These are phyloP conservation scores for Zosterops pallidus DNA, from an alignment of 2,113 vertebrate species.

Conservation along the genomic window DNA sequence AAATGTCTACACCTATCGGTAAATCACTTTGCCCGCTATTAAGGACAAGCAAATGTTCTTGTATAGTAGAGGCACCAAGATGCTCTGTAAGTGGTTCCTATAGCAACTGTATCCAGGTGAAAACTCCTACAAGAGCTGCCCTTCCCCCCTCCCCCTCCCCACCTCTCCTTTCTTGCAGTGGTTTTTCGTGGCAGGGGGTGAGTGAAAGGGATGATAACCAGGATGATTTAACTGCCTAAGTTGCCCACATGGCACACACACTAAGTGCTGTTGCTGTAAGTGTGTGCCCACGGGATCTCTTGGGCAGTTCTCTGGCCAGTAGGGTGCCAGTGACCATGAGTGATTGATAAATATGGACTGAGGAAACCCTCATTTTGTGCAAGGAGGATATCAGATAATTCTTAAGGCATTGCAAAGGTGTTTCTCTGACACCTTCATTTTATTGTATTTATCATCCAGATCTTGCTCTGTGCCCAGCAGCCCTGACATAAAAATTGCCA, in stretches of 20 bases:
- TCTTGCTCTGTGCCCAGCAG: background rate
- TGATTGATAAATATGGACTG: rapidly evolving
- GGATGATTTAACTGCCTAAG: background rate
- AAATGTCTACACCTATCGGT: background rate
- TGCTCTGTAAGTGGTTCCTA: constrained; percentile 54
- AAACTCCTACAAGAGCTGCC: constrained; percentile 43
- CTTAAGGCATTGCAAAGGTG: background rate
- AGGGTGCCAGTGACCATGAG: background rate
- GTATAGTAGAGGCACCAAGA: background rate
- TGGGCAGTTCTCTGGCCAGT: rapidly evolving
- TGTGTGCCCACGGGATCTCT: rapidly evolving
- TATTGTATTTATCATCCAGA: background rate
- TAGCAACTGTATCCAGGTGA: constrained; percentile 71
- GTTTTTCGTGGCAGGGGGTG: background rate
- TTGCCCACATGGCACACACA: background rate
- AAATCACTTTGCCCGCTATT: background rate
- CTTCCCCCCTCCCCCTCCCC: constrained; percentile 10
- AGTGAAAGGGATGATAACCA: constrained; percentile 2
- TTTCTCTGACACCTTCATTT: background rate
- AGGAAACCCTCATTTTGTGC: background rate
- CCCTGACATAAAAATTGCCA: background rate
- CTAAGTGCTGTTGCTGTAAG: background rate
- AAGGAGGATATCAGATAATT: background rate
- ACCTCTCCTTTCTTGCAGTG: background rate
- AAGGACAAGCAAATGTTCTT: constrained; percentile 12